Evolutionary conservation across 2,888 invertebrate species (phyloP).

Genomic region (Hemistola chrysoprasaria): DNA sequence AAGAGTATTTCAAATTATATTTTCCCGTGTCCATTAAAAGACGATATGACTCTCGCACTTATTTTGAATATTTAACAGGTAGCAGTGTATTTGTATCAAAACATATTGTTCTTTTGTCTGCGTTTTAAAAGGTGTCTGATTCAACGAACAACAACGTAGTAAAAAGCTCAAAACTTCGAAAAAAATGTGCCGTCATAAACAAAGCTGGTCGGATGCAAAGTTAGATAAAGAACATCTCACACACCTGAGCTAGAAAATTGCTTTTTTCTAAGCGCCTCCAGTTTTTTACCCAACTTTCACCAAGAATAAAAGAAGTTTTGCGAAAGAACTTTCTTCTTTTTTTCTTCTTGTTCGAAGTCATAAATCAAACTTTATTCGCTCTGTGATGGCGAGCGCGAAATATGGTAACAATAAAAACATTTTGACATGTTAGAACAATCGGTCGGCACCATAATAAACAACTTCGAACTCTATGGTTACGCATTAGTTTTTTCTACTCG

Average conservation of each 20-base stretch:
- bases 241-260: constrained; percentile 83
- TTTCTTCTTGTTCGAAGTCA: constrained; percentile 52
- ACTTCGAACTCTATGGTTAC: constrained; percentile 25
- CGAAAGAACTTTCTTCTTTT: constrained; percentile 72
- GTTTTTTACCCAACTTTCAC: constrained; percentile 81
- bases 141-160: constrained; percentile 70
- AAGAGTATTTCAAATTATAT: constrained; percentile 81
- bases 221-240: constrained; percentile 82
- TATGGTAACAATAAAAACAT: constrained; percentile 73
- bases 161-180: constrained; percentile 79
- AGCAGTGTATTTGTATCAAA: constrained; percentile 58
- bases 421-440: constrained; percentile 63
- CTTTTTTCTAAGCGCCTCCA: constrained; percentile 80
- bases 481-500: too few species aligned
- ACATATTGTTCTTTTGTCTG: constrained; percentile 65
- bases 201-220: constrained; percentile 80
- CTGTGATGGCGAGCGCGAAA: constrained; percentile 64
- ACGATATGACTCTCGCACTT: constrained; percentile 63
- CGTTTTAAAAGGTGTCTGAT: constrained; percentile 55
- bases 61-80: constrained; percentile 53
- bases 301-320: constrained; percentile 78
- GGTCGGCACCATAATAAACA: constrained; percentile 2
- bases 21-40: constrained; percentile 77
- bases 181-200: constrained; percentile 79
- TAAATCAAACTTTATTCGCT: constrained; percentile 68